Percentiles rank a stretch among this genome's conserved stretches.
Conservation (phyloP, 2,888 invertebrate genomes). For the Acleris literana region DNA sequence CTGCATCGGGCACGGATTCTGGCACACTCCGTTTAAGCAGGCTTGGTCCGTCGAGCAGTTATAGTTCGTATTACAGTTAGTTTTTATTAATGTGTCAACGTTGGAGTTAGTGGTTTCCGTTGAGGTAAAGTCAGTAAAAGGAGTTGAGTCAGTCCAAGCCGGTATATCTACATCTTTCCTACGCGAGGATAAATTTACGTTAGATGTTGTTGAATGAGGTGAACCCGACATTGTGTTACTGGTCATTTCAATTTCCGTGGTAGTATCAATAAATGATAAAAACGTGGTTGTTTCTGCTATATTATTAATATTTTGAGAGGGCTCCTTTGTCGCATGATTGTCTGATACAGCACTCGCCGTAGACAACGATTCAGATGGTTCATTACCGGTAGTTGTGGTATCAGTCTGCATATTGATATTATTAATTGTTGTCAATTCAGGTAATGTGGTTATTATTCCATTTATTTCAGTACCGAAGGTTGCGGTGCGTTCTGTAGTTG, state of each 20-base stretch:
- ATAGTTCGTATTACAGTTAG: constrained; percentile 83
- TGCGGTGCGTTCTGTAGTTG: too few species aligned
- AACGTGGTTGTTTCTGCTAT: constrained; percentile 5
- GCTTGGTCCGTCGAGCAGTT: constrained; percentile 86
- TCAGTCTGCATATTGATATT: constrained; percentile 7
- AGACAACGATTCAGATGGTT: constrained; percentile 1
- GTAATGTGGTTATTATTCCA: too few species aligned
- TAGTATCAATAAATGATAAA: constrained; percentile 11
- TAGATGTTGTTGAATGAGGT: constrained; percentile 61
- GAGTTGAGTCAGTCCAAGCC: constrained; percentile 74
- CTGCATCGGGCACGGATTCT: constrained; percentile 83
- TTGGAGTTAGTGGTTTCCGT: constrained; percentile 56
- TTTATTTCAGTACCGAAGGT: too few species aligned
- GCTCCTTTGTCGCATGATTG: not conserved
- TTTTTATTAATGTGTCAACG: constrained; percentile 57
- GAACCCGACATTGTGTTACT: constrained; percentile 43
- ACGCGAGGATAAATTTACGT: constrained; percentile 71
- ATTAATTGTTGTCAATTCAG: too few species aligned
- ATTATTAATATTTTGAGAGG: not conserved
- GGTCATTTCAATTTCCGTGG: constrained; percentile 18
- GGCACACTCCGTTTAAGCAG: constrained; percentile 86
- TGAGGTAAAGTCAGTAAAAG: constrained; percentile 66
- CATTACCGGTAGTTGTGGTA: not conserved
- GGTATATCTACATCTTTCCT: constrained; percentile 74
- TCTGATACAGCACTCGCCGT: constrained; percentile 7